Evolutionary conservation across 1,140 invertebrate genomes (phyloP).

Genomic region (Brachionus calyciflorus): DNA sequence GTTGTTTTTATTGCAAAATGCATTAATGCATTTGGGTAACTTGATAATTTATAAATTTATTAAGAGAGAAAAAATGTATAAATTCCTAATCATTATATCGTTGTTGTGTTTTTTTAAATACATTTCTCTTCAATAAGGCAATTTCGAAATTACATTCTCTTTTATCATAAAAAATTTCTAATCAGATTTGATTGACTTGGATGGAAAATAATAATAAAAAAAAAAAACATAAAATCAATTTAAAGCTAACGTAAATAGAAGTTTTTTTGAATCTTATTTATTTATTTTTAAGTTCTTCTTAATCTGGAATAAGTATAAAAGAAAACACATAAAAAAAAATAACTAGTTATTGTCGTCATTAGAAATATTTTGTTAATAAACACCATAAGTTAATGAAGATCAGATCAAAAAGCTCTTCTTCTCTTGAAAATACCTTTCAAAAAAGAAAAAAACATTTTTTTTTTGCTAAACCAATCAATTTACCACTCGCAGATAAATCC

Average conservation of each 20-base stretch:
- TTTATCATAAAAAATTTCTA: slow-evolving; percentile 44
- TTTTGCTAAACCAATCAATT: slow-evolving; percentile 24
- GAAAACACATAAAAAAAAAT: background rate
- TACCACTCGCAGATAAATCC: slow-evolving; percentile 38
- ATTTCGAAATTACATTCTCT: slow-evolving; percentile 43
- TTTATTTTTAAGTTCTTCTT: slow-evolving; percentile 38
- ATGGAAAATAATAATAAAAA: background rate
- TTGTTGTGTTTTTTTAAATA: too few species aligned
- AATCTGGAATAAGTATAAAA: slow-evolving; percentile 36
- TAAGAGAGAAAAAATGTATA: too few species aligned
- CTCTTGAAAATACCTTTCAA: slow-evolving; percentile 29
- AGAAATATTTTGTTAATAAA: slow-evolving; percentile 38
- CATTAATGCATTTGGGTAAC: too few species aligned
- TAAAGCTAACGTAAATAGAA: slow-evolving; percentile 4
- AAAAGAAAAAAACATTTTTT: too few species aligned
- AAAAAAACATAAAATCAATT: background rate
- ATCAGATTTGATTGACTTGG: slow-evolving; percentile 30
- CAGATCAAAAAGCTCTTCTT: slow-evolving; percentile 38
- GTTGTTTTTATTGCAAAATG: too few species aligned
- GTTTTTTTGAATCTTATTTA: slow-evolving; percentile 24
- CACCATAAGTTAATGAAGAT: slow-evolving; percentile 22
- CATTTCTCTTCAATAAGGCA: background rate
- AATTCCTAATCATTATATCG: too few species aligned
- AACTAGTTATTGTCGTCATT: slow-evolving; percentile 42
- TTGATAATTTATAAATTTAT: too few species aligned